phyloP scores from a whole-genome alignment of 2,888 invertebrate species.

The Allacma fusca region DNA sequence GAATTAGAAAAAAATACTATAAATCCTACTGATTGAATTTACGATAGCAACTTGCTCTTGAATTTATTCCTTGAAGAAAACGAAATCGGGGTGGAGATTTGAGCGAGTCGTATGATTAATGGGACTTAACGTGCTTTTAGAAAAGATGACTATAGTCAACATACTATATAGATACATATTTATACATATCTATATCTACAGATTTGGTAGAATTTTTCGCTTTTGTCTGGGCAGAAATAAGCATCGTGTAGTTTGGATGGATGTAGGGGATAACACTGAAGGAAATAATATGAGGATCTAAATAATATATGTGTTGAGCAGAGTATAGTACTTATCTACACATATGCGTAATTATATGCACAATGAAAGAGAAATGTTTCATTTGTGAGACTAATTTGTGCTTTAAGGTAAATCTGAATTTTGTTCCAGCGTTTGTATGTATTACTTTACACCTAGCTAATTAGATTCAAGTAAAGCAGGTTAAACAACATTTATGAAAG shows the following conservation, averaged over 20 bases:
- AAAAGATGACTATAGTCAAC: not conserved
- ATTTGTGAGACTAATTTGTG: slow-evolving; percentile 34
- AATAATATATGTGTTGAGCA: no score
- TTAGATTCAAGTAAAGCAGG: slow-evolving; percentile 44
- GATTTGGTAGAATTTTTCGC: not conserved
- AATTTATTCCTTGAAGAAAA: slow-evolving; percentile 13
- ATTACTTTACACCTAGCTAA: slow-evolving; percentile 39
- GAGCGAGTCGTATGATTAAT: slow-evolving; percentile 28
- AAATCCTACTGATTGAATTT: slow-evolving; percentile 5
- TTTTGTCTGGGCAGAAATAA: no score
- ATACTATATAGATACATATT: no score
- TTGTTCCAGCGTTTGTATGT: slow-evolving; percentile 24
- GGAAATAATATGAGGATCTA: no score
- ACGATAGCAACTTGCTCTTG: not conserved
- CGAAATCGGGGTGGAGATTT: slow-evolving; percentile 26
- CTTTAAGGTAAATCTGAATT: slow-evolving; percentile 42
- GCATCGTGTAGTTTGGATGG: no score
- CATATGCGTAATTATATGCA: not conserved
- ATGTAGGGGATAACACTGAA: no score
- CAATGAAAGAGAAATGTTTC: slow-evolving; percentile 35
- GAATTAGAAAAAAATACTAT: slow-evolving; percentile 3
- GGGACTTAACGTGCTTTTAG: slow-evolving; percentile 16
- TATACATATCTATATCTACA: not conserved
- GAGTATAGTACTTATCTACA: no score
- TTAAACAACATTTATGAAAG: slow-evolving; percentile 42